Base-by-base conservation (phyloP, 2,888 invertebrate species). In the Bhutanitis thaidina region DNA sequence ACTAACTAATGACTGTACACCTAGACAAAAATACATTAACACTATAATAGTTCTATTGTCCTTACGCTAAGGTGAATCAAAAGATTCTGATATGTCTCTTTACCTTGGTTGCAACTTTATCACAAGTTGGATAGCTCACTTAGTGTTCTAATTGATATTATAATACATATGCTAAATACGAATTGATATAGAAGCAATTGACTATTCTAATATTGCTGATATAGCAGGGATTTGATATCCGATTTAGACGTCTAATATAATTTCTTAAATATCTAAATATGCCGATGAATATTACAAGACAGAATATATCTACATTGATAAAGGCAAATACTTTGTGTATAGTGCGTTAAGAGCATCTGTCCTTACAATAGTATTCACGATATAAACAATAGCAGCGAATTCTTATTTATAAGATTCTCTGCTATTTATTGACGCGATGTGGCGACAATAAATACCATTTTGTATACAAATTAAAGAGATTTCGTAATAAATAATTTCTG, bases 31-130 rank as follows among this genome's bases (percentile, higher is more conserved):
- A 59, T 66, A 70, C 59, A 47, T 27, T 43, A 37, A 36, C 38
- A 46, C 43, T 54, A 49, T 52, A 46, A 55, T 41, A 57, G 8
- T 1, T 16, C 38, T 37, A 15, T 38, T 8, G 1, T 55, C 20
- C 73, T 79, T 82, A 84, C 7, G 25, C 88, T 91, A 91, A 75
- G 70, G 71, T 91, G 92, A 92, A 92, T 90, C 92, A 91, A 87
- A 80, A 88, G 92, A 92, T 90, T 91, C 92, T 92, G 92, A 92
- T 92, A 92, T 92, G 92, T 92, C 89, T 92, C 90, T 91, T 92
- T 92, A 92, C 92, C 91, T 92, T 92, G 92, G 92, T 92, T 92
- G 92, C 90, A 90, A 90, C 90, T 86, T 74, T 88, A 90, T 90
- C 90, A 90, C 90, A 80, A 86, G 89, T 88, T 89, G 89, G 60